Percentiles rank a stretch among this genome's conserved stretches.
Evolutionary conservation across 2,888 invertebrate genomes (phyloP).

Genomic region (Dichetophora obliterata): DNA sequence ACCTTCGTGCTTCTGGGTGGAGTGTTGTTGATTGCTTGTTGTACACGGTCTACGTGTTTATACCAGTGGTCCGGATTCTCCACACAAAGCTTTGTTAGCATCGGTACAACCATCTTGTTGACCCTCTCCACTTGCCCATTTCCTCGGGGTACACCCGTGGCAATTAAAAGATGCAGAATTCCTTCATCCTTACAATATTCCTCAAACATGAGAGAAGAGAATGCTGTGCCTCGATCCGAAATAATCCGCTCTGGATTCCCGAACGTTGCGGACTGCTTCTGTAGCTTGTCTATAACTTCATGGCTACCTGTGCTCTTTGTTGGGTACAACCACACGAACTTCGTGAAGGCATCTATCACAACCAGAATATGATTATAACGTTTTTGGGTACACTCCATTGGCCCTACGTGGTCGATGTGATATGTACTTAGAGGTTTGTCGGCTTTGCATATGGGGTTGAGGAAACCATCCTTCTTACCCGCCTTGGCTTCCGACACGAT

Average conservation of each 20-base stretch:
- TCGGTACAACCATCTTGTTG: conserved; percentile 57
- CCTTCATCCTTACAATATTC: conserved; percentile 57
- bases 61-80: conserved; percentile 60
- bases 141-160: conserved; percentile 57
- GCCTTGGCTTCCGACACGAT: conserved; percentile 30
- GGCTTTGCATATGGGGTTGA: conserved; percentile 25
- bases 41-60: conserved; percentile 48
- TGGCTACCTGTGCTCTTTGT: conserved; percentile 52
- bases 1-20: conserved; percentile 41
- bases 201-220: conserved; percentile 61
- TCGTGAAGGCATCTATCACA: conserved; percentile 56
- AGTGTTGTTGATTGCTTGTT: conserved; percentile 51
- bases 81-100: conserved; percentile 60
- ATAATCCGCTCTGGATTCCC: conserved; percentile 38
- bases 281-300: background rate
- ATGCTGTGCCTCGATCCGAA: conserved; percentile 52
- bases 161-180: conserved; percentile 54
- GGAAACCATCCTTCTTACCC: conserved; percentile 36
- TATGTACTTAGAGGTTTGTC: conserved; percentile 55
- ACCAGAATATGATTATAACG: conserved; percentile 61
- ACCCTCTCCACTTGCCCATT: conserved; percentile 64
- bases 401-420: conserved; percentile 64
- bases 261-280: conserved; percentile 10
- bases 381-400: conserved; percentile 56
- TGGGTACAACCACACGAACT: conserved; percentile 62